These are phyloP conservation scores for Aphyosemion australe DNA, from an alignment of 2,113 vertebrate species.

Conservation along the genomic window DNA sequence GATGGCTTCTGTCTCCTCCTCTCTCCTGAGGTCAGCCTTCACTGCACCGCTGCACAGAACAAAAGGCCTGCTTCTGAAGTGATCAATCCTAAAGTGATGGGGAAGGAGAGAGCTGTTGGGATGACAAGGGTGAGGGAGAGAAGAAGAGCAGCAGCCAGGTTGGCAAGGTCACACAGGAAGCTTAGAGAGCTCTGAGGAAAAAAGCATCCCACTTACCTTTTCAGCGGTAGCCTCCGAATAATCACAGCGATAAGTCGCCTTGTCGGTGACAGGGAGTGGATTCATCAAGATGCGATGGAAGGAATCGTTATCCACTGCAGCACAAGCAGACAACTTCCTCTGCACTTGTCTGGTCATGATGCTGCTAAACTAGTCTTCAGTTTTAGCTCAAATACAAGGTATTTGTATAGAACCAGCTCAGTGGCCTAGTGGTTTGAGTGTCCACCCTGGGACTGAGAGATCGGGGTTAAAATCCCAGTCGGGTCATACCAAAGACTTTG, in stretches of 20 bases:
- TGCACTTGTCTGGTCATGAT: background rate
- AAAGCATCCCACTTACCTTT: background rate
- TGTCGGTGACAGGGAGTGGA: constrained; percentile 36
- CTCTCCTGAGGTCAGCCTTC: constrained; percentile 58
- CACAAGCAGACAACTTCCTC: background rate
- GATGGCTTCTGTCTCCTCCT: constrained; percentile 41
- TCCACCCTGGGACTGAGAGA: too few relatives aligned
- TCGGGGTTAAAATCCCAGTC: too few relatives aligned
- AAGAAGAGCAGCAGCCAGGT: constrained; percentile 7
- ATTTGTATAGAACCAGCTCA: too few relatives aligned
- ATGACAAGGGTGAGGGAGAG: constrained; percentile 18
- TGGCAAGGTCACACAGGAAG: constrained; percentile 51
- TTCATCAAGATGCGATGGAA: constrained; percentile 51
- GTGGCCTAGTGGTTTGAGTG: too few relatives aligned
- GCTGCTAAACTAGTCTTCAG: too few relatives aligned
- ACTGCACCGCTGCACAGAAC: constrained; percentile 57
- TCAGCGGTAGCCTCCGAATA: constrained; percentile 12
- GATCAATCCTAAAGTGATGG: constrained; percentile 68
- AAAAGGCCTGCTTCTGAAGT: constrained; percentile 65
- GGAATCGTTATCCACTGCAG: constrained; percentile 14
- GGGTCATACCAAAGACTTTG: too few relatives aligned
- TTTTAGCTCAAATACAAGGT: too few relatives aligned
- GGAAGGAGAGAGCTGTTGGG: constrained; percentile 26
- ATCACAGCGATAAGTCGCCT: constrained; percentile 17
- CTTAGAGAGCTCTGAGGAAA: background rate